Evolutionary conservation across 2,797 vertebrate species (phyloP).

Genomic region (Falco naumanni): DNA sequence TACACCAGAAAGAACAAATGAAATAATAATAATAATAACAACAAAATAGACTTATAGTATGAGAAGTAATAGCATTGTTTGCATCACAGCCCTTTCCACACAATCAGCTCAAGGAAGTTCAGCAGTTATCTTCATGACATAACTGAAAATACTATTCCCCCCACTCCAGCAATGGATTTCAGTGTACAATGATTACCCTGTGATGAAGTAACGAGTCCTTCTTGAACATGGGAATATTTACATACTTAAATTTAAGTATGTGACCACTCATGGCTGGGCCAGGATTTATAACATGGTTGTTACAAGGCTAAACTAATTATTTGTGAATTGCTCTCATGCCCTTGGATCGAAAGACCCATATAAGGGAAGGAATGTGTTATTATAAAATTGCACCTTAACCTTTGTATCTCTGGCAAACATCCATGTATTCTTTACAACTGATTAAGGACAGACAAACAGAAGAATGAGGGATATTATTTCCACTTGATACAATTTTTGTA

Average conservation of each 20-base stretch:
- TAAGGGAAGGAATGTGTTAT: conserved; percentile 59
- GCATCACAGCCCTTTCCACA: not conserved
- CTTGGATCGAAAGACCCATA: conserved; percentile 48
- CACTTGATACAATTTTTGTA: conserved; percentile 32
- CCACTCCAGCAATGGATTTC: not conserved
- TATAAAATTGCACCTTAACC: conserved; percentile 65
- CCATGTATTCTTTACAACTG: conserved; percentile 50
- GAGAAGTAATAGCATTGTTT: not conserved
- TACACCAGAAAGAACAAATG: not conserved
- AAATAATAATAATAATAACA: not conserved
- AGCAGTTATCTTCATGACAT: not conserved
- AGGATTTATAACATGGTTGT: conserved; percentile 21
- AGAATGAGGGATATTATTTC: conserved; percentile 49
- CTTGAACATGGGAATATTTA: conserved; percentile 41
- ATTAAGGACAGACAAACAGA: conserved; percentile 51
- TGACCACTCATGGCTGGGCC: not conserved
- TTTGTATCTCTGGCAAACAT: conserved; percentile 60
- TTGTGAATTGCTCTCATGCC: conserved; percentile 58
- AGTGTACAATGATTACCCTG: not conserved
- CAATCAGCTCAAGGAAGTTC: not conserved
- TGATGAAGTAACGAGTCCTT: not conserved
- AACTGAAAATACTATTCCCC: not conserved
- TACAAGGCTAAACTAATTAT: conserved; percentile 63
- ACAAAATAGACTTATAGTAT: not conserved
- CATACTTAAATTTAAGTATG: conserved; percentile 35